A percentile compares a stretch with the other conserved stretches of the same genome.
These are phyloP conservation scores for Lomographa bimaculata DNA, from an alignment of 2,888 invertebrate genomes.

Conservation along the genomic window DNA sequence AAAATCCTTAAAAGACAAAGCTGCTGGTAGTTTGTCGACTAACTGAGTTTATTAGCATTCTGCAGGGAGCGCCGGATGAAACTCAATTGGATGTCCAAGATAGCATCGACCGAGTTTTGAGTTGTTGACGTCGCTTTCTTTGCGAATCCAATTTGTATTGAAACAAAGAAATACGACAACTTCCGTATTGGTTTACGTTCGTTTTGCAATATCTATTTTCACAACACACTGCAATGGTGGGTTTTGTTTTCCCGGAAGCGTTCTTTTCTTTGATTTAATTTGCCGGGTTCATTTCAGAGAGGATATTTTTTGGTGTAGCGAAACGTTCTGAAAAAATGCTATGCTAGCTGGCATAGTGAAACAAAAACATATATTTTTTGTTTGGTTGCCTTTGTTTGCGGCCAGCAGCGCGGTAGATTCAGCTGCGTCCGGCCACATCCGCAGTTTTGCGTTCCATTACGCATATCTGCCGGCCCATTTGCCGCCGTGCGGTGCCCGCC, in stretches of 20 bases:
- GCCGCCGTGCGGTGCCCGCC: constrained; percentile 20
- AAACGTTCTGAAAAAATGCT: constrained; percentile 24
- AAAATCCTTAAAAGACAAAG: constrained; percentile 59
- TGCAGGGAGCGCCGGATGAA: constrained; percentile 50
- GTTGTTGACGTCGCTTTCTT: constrained; percentile 42
- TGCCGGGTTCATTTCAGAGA: constrained; percentile 5
- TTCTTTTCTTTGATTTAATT: constrained; percentile 12
- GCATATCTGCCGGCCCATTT: constrained; percentile 53
- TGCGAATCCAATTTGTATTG: constrained; percentile 38
- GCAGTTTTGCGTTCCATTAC: constrained; percentile 59
- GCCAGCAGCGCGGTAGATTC: constrained; percentile 30
- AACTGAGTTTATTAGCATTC: constrained; percentile 69
- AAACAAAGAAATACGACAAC: constrained; percentile 34
- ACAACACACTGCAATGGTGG: constrained; percentile 10
- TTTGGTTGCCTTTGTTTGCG: constrained; percentile 26
- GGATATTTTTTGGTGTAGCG: constrained; percentile 13
- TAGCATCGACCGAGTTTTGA: constrained; percentile 51
- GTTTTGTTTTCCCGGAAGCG: constrained; percentile 4
- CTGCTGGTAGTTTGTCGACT: constrained; percentile 61
- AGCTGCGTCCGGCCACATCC: constrained; percentile 40
- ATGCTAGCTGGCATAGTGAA: constrained; percentile 6
- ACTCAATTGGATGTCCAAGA: constrained; percentile 66
- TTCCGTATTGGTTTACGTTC: constrained; percentile 31
- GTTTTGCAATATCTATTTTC: constrained; percentile 25
- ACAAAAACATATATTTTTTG: constrained; percentile 29